Base-by-base conservation (phyloP, 2,888 invertebrate genomes). In the Caenorhabditis imperialis region DNA sequence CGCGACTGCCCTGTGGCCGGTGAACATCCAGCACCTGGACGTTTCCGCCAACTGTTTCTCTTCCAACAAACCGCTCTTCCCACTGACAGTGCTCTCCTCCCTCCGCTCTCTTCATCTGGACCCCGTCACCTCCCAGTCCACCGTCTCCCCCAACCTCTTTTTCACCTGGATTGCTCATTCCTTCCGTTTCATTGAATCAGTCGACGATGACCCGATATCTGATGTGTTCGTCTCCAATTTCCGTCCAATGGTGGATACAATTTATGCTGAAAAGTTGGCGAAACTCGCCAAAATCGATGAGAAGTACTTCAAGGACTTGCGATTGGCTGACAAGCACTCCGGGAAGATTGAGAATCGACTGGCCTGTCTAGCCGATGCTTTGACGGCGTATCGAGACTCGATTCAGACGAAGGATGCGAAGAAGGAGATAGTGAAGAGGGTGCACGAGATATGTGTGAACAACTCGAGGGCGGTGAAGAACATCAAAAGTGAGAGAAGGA, bases 101-200 rank as follows among this genome's bases (percentile, higher is more conserved):
- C 60, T 85, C 4, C 79, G 84, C 33, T 60, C 65, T 18, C 25
- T 73, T 2, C 47, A 67, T 38, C 23, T 61, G 8, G 30, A 65
- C 35, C 57, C 55, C 14, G 18, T 61, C 10, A 38, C 25, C 16
- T 25, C 45, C 5, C 25, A 27, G 37, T 37, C 50, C 20, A 40
- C 40, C 10, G 18, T 67, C 3, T 45, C 67, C 5, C 51, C 65
- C 3, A 73, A 58, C 27, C 48, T 65, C 6, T 73, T 73, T 23
- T 73, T 71, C 27, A 61, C 76, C 5, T 85, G 85, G 85, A 42
- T 85, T 10, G 70, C 82, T 1, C 79, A 75, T 45, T 81, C 82
- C 35, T 85, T 85, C 44, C 81, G 79, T 23, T 79, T 72, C 54
- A 58, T 79, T n/a, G 79, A 79, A 60, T 55, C 62, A 14, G 48